Evolutionary conservation across 1,140 invertebrate species (phyloP).

Genomic region (Arion vulgaris): DNA sequence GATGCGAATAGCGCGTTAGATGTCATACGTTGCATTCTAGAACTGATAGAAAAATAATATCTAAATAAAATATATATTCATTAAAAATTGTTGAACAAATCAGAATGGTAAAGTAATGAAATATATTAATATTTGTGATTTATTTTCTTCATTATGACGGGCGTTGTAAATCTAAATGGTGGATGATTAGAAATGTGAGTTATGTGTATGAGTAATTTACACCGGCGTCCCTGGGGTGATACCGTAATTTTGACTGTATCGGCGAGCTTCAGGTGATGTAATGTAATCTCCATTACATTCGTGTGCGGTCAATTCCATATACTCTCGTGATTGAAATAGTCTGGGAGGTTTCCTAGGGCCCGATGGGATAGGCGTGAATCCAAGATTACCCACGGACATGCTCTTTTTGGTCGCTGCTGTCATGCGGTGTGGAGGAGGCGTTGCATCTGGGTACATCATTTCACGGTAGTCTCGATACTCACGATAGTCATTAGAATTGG

Average conservation of each 20-base stretch:
- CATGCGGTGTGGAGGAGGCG: slow-evolving; percentile 38
- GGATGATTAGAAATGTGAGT: too few relatives aligned
- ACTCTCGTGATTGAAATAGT: slow-evolving; percentile 53
- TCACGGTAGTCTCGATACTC: slow-evolving; percentile 47
- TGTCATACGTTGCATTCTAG: too few relatives aligned
- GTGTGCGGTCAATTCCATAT: slow-evolving; percentile 49
- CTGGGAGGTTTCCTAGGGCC: slow-evolving; percentile 58
- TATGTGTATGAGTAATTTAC: not conserved
- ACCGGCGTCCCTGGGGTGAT: slow-evolving; percentile 48
- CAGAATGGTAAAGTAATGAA: too few relatives aligned
- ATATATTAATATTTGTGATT: too few relatives aligned
- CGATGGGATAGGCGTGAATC: slow-evolving; percentile 32
- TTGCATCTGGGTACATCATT: slow-evolving; percentile 39
- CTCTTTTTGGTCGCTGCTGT: slow-evolving; percentile 46
- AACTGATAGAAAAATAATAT: too few relatives aligned
- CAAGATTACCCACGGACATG: slow-evolving; percentile 58
- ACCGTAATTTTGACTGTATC: slow-evolving; percentile 31
- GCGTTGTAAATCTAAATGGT: too few relatives aligned
- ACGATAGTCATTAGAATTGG: not conserved
- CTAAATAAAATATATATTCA: too few relatives aligned
- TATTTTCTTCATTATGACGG: too few relatives aligned
- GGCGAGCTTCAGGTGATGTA: slow-evolving; percentile 27
- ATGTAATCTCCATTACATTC: slow-evolving; percentile 46
- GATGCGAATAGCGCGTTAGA: too few relatives aligned
- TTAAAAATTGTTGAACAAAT: too few relatives aligned